A percentile compares a stretch with the other conserved stretches of the same genome.
These are phyloP conservation scores for Cryptoblepharus egeriae DNA, from an alignment of 2,797 vertebrate genomes.

Conservation along the genomic window DNA sequence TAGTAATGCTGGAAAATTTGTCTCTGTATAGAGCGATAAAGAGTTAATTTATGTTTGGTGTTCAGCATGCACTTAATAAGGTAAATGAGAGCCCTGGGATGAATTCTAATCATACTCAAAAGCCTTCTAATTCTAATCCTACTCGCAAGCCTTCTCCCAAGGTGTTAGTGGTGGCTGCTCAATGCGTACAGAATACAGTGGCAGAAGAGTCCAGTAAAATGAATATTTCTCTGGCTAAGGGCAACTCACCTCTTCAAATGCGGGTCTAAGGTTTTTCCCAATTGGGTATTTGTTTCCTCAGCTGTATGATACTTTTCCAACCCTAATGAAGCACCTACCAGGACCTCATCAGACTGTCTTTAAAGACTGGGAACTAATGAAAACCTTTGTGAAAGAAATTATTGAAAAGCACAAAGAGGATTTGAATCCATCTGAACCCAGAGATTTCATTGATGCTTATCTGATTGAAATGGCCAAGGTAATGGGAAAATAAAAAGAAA, in stretches of 20 bases:
- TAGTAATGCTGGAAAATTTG: background rate
- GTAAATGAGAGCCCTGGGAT: too few species aligned
- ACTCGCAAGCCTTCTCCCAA: too few species aligned
- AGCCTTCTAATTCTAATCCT: too few species aligned
- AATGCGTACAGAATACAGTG: too few species aligned
- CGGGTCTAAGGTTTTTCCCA: background rate
- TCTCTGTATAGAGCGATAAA: background rate
- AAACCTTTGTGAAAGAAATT: slow-evolving; percentile 63
- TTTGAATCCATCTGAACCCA: slow-evolving; percentile 70
- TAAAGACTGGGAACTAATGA: slow-evolving; percentile 48
- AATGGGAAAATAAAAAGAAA: background rate
- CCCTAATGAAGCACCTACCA: slow-evolving; percentile 75
- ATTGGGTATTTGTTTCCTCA: slow-evolving; percentile 30
- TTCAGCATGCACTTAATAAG: too few species aligned
- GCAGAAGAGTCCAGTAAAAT: too few species aligned
- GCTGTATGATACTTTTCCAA: slow-evolving; percentile 72
- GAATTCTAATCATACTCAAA: too few species aligned
- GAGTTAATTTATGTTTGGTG: too few species aligned
- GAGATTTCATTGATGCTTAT: slow-evolving; percentile 84
- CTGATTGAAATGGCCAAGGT: slow-evolving; percentile 82
- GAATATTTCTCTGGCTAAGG: too few species aligned
- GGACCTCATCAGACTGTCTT: slow-evolving; percentile 75
- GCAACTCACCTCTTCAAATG: too few species aligned
- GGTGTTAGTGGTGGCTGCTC: too few species aligned
- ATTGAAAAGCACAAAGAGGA: slow-evolving; percentile 76